phyloP scores from a whole-genome alignment of 2,797 vertebrate species.

The Pipistrellus pygmaeus region DNA sequence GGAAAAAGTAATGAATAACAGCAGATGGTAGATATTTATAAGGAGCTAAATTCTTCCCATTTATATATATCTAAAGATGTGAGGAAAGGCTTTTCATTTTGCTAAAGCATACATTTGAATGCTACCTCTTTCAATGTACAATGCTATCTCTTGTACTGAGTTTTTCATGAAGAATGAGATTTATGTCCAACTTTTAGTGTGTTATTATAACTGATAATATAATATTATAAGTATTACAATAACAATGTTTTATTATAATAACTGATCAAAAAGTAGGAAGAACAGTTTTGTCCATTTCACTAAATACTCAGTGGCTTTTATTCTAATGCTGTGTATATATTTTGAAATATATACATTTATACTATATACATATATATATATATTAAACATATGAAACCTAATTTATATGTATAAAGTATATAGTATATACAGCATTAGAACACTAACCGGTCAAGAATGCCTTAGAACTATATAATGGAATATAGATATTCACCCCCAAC shows the following conservation, averaged over 20 bases:
- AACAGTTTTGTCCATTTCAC: background rate
- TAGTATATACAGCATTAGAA: background rate
- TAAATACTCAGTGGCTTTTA: conserved; percentile 1
- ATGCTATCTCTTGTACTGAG: background rate
- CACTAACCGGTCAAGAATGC: background rate
- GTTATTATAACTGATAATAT: background rate
- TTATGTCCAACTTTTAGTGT: conserved; percentile 29
- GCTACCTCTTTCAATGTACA: background rate
- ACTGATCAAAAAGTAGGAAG: background rate
- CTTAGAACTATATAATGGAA: background rate
- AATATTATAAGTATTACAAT: too few species aligned
- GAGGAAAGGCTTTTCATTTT: conserved; percentile 27
- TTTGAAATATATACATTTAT: background rate
- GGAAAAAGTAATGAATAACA: background rate
- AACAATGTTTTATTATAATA: conserved; percentile 14
- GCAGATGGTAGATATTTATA: conserved; percentile 48
- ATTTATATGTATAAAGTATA: background rate
- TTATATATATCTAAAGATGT: conserved; percentile 31
- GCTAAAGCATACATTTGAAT: conserved; percentile 25
- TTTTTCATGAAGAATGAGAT: conserved; percentile 60
- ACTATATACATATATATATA: background rate
- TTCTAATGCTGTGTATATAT: background rate
- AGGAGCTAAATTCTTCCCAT: background rate
- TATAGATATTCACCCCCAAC: background rate
- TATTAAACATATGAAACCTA: background rate